Evolutionary conservation across 2,113 vertebrate genomes (phyloP).

Genomic region (Tapirus terrestris): DNA sequence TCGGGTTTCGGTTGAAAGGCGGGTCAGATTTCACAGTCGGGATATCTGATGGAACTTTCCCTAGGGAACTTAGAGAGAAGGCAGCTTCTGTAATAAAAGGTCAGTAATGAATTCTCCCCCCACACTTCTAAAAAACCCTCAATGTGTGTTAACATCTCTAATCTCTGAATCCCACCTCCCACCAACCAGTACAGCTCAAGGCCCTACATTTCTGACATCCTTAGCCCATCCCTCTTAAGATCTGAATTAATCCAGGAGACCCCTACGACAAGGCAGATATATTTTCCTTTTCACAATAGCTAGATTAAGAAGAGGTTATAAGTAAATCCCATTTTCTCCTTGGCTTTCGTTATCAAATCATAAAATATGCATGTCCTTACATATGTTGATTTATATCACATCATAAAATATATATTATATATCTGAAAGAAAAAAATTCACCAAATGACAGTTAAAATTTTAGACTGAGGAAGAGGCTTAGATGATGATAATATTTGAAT

Average conservation of each 20-base stretch:
- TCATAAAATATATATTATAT: neutral
- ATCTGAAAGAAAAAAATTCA: neutral
- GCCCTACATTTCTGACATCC: neutral
- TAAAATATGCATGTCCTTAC: neutral
- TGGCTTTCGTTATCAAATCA: slow-evolving; percentile 15
- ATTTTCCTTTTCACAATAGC: neutral
- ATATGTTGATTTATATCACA: too few relatives aligned
- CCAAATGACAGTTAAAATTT: neutral
- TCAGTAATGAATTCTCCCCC: slow-evolving; percentile 16
- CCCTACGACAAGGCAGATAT: neutral
- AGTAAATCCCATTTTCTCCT: slow-evolving; percentile 37
- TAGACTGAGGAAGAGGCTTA: neutral
- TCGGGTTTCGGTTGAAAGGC: slow-evolving; percentile 56
- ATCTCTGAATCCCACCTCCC: neutral
- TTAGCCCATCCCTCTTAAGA: neutral
- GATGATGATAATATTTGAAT: neutral
- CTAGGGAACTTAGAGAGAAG: neutral
- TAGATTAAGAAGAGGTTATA: neutral
- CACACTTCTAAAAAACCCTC: neutral
- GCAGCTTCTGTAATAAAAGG: neutral
- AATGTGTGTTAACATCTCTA: neutral
- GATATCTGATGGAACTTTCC: slow-evolving; percentile 50
- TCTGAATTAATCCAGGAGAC: neutral
- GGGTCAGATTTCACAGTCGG: slow-evolving; percentile 47
- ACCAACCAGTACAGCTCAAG: neutral